phyloP scores from a whole-genome alignment of 2,113 vertebrate species.

The Cranoglanis bouderius region DNA sequence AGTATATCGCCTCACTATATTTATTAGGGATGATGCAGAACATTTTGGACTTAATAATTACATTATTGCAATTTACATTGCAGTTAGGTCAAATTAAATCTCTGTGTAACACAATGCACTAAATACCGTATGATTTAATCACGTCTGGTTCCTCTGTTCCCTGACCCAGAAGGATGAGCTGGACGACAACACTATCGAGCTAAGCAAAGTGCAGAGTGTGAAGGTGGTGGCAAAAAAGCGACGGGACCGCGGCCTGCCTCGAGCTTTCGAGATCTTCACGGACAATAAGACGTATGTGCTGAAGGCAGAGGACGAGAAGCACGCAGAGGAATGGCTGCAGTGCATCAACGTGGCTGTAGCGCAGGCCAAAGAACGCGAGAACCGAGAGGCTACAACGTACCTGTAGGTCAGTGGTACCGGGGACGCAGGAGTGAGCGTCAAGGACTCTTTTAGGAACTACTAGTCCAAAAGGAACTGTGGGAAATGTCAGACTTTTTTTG shows the following conservation, averaged over 20 bases:
- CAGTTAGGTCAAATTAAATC: background rate
- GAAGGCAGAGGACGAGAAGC: constrained; percentile 89
- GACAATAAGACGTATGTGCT: constrained; percentile 87
- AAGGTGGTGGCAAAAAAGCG: constrained; percentile 85
- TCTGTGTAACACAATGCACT: background rate
- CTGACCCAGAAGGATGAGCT: constrained; percentile 86
- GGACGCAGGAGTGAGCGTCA: background rate
- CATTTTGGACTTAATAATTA: too few species aligned
- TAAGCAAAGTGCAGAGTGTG: constrained; percentile 96
- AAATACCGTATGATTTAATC: background rate
- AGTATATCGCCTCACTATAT: too few species aligned
- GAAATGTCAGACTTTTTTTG: background rate
- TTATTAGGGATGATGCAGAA: too few species aligned
- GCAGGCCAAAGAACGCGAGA: constrained; percentile 85
- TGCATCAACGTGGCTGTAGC: constrained; percentile 93
- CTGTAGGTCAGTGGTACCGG: constrained; percentile 70
- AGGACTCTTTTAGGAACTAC: background rate
- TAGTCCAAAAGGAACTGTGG: background rate
- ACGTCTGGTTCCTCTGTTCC: background rate
- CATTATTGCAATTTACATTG: background rate
- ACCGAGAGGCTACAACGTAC: constrained; percentile 88
- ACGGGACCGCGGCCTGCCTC: constrained; percentile 84
- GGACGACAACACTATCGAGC: constrained; percentile 88
- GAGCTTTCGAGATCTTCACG: constrained; percentile 96
- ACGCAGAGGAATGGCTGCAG: constrained; percentile 91